Conservation (phyloP, 2,888 invertebrate species). For the Drosophila recens region DNA sequence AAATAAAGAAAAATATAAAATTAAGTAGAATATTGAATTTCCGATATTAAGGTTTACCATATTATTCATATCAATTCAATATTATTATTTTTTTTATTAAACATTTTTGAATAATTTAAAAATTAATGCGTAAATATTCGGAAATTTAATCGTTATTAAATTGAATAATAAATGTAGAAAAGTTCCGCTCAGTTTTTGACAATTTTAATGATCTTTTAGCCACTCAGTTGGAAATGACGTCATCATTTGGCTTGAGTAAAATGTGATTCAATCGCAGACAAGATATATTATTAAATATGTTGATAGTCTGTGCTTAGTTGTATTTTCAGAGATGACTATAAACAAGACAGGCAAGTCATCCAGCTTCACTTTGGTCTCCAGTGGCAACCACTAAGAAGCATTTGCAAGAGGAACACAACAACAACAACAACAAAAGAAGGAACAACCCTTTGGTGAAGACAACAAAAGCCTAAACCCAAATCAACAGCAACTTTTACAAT, state of each 20-base stretch:
- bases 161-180: too few species aligned
- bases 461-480: constrained; percentile 66
- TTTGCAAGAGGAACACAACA: constrained; percentile 25
- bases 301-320: constrained; percentile 8
- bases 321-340: constrained; percentile 10
- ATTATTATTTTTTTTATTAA: too few species aligned
- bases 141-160: too few species aligned
- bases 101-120: neutral
- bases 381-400: constrained; percentile 46
- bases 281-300: constrained; percentile 8
- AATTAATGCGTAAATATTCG: neutral
- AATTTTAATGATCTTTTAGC: neutral
- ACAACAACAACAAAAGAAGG: neutral
- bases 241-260: neutral
- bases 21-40: neutral
- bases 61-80: too few species aligned
- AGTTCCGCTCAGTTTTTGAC: neutral
- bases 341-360: constrained; percentile 30
- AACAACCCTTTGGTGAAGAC: constrained; percentile 38
- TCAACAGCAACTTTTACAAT: constrained; percentile 67
- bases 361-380: constrained; percentile 34
- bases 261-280: neutral
- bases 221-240: neutral
- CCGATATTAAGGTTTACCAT: neutral
- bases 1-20: neutral